These are phyloP conservation scores for Lepetodrilus schrolli DNA, from an alignment of 2,888 invertebrate genomes.

Conservation along the genomic window DNA sequence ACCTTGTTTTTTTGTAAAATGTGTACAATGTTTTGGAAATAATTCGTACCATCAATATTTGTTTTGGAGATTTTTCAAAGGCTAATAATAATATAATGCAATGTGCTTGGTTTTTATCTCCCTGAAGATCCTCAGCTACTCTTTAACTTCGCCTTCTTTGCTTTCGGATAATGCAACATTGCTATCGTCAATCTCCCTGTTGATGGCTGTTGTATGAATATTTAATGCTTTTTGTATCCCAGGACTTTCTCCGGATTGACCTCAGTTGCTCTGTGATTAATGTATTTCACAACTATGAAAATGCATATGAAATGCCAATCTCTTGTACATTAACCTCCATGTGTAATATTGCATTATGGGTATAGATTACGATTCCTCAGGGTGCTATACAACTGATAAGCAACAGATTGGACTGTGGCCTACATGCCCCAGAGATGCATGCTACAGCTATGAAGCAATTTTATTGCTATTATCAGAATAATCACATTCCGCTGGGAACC, in stretches of 20 bases:
- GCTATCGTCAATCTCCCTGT: not conserved
- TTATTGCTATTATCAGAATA: conserved; percentile 26
- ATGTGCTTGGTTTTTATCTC: too few species aligned
- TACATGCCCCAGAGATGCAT: not conserved
- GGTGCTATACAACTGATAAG: conserved; percentile 17
- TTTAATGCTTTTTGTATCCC: not conserved
- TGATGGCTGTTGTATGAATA: conserved; percentile 10
- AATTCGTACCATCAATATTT: too few species aligned
- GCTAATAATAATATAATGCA: too few species aligned
- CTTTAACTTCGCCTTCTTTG: too few species aligned
- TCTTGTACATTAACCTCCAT: conserved; percentile 20
- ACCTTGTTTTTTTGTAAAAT: too few species aligned
- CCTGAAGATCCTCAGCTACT: too few species aligned
- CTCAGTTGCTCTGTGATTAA: not conserved
- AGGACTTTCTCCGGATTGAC: not conserved
- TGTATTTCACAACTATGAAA: conserved; percentile 5
- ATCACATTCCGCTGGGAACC: conserved; percentile 23
- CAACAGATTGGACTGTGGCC: conserved; percentile 1
- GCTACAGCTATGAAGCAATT: conserved; percentile 12
- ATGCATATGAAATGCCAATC: conserved; percentile 13
- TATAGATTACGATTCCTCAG: conserved; percentile 23
- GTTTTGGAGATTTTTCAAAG: too few species aligned
- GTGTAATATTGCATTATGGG: conserved; percentile 26
- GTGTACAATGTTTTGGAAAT: too few species aligned
- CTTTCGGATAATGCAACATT: too few species aligned